Evolutionary conservation across 2,888 invertebrate genomes (phyloP), one percentile per base, ranked within the genome.

Genomic region (Pandemis corylana): DNA sequence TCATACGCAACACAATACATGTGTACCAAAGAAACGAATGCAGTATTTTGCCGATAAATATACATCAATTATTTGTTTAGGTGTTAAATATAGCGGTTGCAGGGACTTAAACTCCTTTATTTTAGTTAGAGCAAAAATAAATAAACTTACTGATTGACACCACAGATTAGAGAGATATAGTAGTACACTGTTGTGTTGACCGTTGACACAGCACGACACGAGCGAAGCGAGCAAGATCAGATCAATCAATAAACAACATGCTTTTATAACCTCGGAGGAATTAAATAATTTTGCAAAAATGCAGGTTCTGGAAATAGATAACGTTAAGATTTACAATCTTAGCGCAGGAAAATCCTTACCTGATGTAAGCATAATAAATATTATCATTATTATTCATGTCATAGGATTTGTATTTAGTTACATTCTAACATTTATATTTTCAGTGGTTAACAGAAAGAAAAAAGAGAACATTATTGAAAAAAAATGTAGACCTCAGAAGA

Each of bases 281-380:
- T 12, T 44, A 42, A 10, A 61, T 15, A 53, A 7, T 12, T 65
- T 66, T 28, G 15, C 80, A 63, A 95, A 87, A 87, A 99, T 99
- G 99, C 98, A 98, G 89, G 97, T 98, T 70, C 97, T 97, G 66
- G 97, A 98, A 90, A 97, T 98, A 73, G 99, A 99, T 93, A 97
- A 99, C 92, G 97, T 99, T 56, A 99, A 99, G 95, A 99, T 99
- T 78, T 99, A 99, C 88, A 99, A 99, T 95, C 95, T 99, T 62
- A 99, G 99, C 89, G 97, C 97, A 78, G 99, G 99, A 77, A 99
- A 99, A 95, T 98, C 99, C 44, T 94, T 99, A 78, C 99, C 99
- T 77, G 99, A 99, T 94, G 99, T 99, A 96, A 96, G 96, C 95
- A 42, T 41, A 15, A 2, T 42, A 44, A 63, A 20, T 28, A 46